Evolutionary conservation across 2,797 vertebrate species (phyloP).

Genomic region (Hozukius guyotensis): DNA sequence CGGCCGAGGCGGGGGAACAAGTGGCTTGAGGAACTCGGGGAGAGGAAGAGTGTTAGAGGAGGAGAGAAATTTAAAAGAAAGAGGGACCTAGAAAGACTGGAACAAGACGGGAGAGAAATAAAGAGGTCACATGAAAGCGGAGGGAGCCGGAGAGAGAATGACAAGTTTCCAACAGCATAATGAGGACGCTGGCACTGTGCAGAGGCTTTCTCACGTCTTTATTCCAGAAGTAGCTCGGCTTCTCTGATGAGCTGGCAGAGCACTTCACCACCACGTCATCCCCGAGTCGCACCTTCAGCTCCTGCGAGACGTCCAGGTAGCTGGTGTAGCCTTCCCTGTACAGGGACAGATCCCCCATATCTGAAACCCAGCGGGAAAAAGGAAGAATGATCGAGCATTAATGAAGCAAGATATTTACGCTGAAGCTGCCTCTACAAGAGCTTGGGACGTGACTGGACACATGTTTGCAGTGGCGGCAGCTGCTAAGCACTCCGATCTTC

Average conservation of each 20-base stretch:
- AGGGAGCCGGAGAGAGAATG: slow-evolving; percentile 14
- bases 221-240: slow-evolving; percentile 78
- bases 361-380: slow-evolving; percentile 52
- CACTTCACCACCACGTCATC: slow-evolving; percentile 80
- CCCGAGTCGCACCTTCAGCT: slow-evolving; percentile 73
- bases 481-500: slow-evolving; percentile 51
- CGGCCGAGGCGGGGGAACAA: slow-evolving; percentile 7
- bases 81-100: slow-evolving; percentile 5
- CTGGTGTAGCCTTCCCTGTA: slow-evolving; percentile 59
- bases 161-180: slow-evolving; percentile 42
- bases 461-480: slow-evolving; percentile 15
- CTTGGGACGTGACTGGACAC: slow-evolving; percentile 22
- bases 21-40: slow-evolving; percentile 36
- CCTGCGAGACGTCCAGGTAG: slow-evolving; percentile 58
- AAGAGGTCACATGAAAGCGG: slow-evolving; percentile 33
- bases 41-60: neutral
- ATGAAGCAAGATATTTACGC: slow-evolving; percentile 15
- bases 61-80: slow-evolving; percentile 32
- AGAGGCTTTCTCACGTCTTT: slow-evolving; percentile 76
- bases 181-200: slow-evolving; percentile 13
- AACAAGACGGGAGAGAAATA: slow-evolving; percentile 18
- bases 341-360: slow-evolving; percentile 71
- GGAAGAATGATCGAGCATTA: slow-evolving; percentile 27
- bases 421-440: neutral
- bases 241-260: slow-evolving; percentile 73